Base-by-base conservation (phyloP, 2,888 invertebrate genomes). In the Stenolophus ochropezus region DNA sequence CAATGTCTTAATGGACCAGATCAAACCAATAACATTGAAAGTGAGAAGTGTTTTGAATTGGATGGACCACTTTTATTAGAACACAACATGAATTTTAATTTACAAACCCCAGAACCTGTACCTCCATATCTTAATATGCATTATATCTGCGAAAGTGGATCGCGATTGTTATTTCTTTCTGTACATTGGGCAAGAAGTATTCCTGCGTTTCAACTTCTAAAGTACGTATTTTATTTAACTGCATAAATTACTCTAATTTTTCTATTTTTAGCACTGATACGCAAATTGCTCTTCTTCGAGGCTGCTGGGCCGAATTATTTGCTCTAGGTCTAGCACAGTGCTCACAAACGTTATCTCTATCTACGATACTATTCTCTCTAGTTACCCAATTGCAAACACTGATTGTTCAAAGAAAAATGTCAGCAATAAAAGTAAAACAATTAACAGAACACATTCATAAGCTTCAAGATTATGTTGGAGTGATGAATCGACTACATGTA, bases 71-170 rank as follows among this genome's bases (percentile, higher is more conserved):
- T 96, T 80, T 89, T 96, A 82, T 91, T 91, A 16, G 94, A 95
- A 82, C 91, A 92, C 75, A 93, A 95, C 87, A 93, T 93, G 83
- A 90, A 92, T 65, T 97, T 97, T 87, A 94, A 94, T 86, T 89
- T 97, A 84, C 94, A 95, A 85, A 94, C 96, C 56, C 93, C 94
- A 11, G 92, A 93, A 21, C 93, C 96, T 4, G 94, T 96, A 85
- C 96, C 97, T 11, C 93, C 96, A n/a, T 96, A 96, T 90, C 92
- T 98, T 85, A 97, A 97, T 85, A 94, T 97, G 86, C 98, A 98
- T 90, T 98, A 96, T 86, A 96, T 97, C 74, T 98, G 98, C 90
- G 98, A 99, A 91, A 96, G 96, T 85, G 98, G 97, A 21, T 97
- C 98, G 1, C 91, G 98, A 71, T 92, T 99, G 78, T 92, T 99